Evolutionary conservation across 2,113 vertebrate genomes (phyloP).

Genomic region (Fulica atra): DNA sequence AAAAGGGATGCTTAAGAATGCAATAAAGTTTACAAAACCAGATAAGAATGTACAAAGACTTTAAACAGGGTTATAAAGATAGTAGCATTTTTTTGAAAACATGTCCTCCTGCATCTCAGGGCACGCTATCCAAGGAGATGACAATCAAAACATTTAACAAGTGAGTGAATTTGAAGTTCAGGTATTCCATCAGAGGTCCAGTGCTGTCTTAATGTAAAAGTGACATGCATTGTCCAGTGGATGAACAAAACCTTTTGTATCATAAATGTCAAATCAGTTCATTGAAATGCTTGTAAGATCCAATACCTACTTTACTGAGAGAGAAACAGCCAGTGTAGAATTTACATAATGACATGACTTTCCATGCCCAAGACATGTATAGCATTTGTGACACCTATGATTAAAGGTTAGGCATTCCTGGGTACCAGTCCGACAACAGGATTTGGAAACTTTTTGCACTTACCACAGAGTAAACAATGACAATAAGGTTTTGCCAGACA

Average conservation of each 20-base stretch:
- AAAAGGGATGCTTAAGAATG: conserved; percentile 10
- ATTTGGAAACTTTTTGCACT: neutral
- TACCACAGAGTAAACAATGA: neutral
- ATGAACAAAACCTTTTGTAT: neutral
- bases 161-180: neutral
- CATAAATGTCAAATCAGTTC: neutral
- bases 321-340: neutral
- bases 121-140: neutral
- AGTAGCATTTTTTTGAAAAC: neutral
- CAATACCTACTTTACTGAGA: neutral
- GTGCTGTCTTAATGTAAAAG: neutral
- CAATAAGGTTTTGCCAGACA: neutral
- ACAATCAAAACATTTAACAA: neutral
- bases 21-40: neutral
- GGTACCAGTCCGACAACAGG: fast-evolving
- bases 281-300: neutral
- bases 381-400: neutral
- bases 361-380: neutral
- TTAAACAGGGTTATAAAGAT: conserved; percentile 33
- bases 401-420: neutral
- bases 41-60: conserved; percentile 7
- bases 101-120: neutral
- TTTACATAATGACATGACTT: neutral
- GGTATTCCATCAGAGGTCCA: neutral
- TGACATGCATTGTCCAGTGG: neutral